Base-by-base conservation (phyloP, 2,888 invertebrate genomes). In the Orthonevra nobilis region DNA sequence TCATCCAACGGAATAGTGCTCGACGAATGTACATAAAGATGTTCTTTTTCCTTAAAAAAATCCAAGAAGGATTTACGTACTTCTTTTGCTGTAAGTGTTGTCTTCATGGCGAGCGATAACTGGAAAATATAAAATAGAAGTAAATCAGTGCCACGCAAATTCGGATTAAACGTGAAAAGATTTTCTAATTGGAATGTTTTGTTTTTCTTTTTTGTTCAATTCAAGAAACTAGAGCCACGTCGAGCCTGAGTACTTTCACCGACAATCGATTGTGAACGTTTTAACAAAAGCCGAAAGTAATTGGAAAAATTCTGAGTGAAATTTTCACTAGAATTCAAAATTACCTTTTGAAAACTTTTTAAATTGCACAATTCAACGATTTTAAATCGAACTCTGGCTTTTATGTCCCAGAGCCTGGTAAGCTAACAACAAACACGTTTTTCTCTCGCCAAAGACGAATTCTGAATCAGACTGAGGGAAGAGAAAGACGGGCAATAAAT, bases 1-100 rank as follows among this genome's bases (percentile, higher is more conserved):
- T 99, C 99, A 90, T 99, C 98, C 81, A 96, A 91, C 0, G 99
- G 99, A 85, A 99, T 97, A 14, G 97, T 97, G 34, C 97, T 97
- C 40, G 97, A 98, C 0, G 99, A 99, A 88, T 99, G 98, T 17
- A 98, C 96, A 91, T 99, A 99, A 83, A 92, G 92, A 89, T 99
- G 99, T 74, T 92, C 89, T 89, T 96, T 95, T 83, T 93, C 91
- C 86, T 94, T 94, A 87, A 97, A 97, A 89, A 97, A 99, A 86
- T 97, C 93, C 81, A 98, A 93, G 86, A 95, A 99, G 23, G 92
- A 91, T 86, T 94, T 91, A 42, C 98, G 92, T 83, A 98, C 94
- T 87, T 96, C 92, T 84, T 93, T 94, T 2, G 95, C 95, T 34
- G 85, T 84, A 2, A 86, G 74, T 74, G 86, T 84, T 84, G 87